Conservation (phyloP, 2,888 invertebrate species). For the Xanthostigma xanthostigma region DNA sequence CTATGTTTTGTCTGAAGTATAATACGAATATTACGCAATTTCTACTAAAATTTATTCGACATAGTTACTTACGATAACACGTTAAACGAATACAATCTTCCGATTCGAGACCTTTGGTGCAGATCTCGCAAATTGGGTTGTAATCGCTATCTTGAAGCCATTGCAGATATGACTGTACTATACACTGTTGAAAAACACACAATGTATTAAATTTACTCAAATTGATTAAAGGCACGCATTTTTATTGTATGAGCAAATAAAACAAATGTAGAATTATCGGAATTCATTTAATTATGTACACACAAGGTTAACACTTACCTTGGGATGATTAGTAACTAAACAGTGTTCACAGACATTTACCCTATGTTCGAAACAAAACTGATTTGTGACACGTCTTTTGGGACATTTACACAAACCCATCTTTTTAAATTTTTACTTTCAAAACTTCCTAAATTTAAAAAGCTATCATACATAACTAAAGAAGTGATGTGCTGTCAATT, state of each 20-base stretch:
- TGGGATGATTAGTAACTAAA: slow-evolving; percentile 90
- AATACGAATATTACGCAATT: too few relatives aligned
- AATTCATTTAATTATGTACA: neutral
- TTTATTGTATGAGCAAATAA: too few relatives aligned
- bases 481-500: too few relatives aligned
- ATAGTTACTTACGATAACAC: slow-evolving; percentile 73
- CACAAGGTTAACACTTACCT: slow-evolving; percentile 43
- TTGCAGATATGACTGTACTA: slow-evolving; percentile 93
- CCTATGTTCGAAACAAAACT: slow-evolving; percentile 97
- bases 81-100: slow-evolving; percentile 78
- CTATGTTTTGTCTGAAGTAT: too few relatives aligned
- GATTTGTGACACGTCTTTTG: slow-evolving; percentile 89
- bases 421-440: slow-evolving; percentile 11
- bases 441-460: too few relatives aligned
- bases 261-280: too few relatives aligned
- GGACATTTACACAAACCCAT: slow-evolving; percentile 99
- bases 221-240: too few relatives aligned
- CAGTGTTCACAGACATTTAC: slow-evolving; percentile 99
- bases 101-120: slow-evolving; percentile 62
- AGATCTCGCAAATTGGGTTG: slow-evolving; percentile 83
- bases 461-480: too few relatives aligned
- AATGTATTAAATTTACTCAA: neutral
- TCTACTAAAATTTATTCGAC: too few relatives aligned
- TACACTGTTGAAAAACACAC: slow-evolving; percentile 55
- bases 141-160: slow-evolving; percentile 99